Evolutionary conservation across 1,140 invertebrate species (phyloP).

Genomic region (Drosophila mauritiana): DNA sequence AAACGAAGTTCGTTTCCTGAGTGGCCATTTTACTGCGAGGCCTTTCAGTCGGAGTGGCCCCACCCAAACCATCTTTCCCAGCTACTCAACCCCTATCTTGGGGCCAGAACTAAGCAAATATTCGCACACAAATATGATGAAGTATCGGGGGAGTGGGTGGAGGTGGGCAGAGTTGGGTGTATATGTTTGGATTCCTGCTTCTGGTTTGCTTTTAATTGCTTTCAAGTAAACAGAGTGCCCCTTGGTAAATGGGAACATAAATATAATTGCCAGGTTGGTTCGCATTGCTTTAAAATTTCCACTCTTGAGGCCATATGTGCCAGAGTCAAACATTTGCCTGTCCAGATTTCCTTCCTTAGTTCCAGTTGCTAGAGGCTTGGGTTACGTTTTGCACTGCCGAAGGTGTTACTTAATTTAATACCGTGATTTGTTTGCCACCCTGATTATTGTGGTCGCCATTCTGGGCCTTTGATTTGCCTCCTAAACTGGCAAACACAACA

Average conservation of each 20-base stretch:
- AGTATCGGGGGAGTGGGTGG: slow-evolving; percentile 33
- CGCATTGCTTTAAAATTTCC: slow-evolving; percentile 46
- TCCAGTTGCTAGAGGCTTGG: slow-evolving; percentile 1
- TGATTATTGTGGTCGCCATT: slow-evolving; percentile 35
- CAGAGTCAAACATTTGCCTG: slow-evolving; percentile 28
- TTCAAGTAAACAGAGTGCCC: slow-evolving; percentile 78
- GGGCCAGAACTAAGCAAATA: slow-evolving; percentile 70
- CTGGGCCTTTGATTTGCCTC: slow-evolving; percentile 17
- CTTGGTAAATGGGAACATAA: slow-evolving; percentile 64
- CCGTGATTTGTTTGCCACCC: slow-evolving; percentile 49
- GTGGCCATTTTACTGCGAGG: slow-evolving; percentile 78
- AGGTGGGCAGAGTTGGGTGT: background rate
- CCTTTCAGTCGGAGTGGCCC: slow-evolving; percentile 52
- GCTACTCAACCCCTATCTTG: slow-evolving; percentile 42
- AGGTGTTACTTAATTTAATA: slow-evolving; percentile 64
- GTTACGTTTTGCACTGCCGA: slow-evolving; percentile 21
- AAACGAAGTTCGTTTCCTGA: slow-evolving; percentile 81
- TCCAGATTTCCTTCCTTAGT: background rate
- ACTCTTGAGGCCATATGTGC: slow-evolving; percentile 39
- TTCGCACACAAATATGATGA: slow-evolving; percentile 77
- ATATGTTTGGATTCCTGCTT: slow-evolving; percentile 32
- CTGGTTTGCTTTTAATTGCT: slow-evolving; percentile 77
- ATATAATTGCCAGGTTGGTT: slow-evolving; percentile 69
- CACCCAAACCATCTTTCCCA: background rate
- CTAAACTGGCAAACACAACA: background rate